These are phyloP conservation scores for Bos taurus DNA, from an alignment of 2,113 vertebrate genomes.

Conservation along the genomic window DNA sequence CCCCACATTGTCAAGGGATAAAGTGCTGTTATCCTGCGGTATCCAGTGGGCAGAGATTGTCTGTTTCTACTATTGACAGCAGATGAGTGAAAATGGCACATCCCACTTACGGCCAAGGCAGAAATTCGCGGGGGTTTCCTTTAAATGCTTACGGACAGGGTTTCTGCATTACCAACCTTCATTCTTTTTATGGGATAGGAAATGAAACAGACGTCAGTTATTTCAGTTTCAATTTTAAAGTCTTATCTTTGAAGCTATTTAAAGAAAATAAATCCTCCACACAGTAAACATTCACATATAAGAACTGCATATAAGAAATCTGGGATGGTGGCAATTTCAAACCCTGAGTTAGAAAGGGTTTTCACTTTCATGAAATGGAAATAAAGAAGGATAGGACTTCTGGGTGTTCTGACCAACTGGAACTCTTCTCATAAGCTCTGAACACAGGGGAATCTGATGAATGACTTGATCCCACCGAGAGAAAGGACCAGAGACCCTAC, in stretches of 20 bases:
- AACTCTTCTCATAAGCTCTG: background rate
- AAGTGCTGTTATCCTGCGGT: accelerated
- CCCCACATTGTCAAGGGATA: background rate
- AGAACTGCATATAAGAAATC: conserved; percentile 28
- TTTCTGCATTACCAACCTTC: background rate
- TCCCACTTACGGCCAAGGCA: conserved; percentile 60
- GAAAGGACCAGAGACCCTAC: background rate
- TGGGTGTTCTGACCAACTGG: background rate
- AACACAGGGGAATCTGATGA: background rate
- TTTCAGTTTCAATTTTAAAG: conserved; percentile 63
- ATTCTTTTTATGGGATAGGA: conserved; percentile 44
- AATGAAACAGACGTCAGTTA: conserved; percentile 37
- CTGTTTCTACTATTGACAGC: background rate
- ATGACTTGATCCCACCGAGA: background rate
- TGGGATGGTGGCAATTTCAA: conserved; percentile 47
- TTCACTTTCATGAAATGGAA: conserved; percentile 53
- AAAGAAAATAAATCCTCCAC: conserved; percentile 52
- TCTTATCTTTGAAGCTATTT: conserved; percentile 54
- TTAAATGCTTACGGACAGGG: background rate
- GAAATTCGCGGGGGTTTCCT: background rate
- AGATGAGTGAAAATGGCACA: conserved; percentile 68
- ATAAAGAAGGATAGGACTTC: conserved; percentile 31
- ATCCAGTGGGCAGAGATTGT: background rate
- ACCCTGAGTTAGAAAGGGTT: conserved; percentile 15
- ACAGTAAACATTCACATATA: conserved; percentile 42